phyloP scores from a whole-genome alignment of 2,888 invertebrate genomes.

The Cetonia aurata region DNA sequence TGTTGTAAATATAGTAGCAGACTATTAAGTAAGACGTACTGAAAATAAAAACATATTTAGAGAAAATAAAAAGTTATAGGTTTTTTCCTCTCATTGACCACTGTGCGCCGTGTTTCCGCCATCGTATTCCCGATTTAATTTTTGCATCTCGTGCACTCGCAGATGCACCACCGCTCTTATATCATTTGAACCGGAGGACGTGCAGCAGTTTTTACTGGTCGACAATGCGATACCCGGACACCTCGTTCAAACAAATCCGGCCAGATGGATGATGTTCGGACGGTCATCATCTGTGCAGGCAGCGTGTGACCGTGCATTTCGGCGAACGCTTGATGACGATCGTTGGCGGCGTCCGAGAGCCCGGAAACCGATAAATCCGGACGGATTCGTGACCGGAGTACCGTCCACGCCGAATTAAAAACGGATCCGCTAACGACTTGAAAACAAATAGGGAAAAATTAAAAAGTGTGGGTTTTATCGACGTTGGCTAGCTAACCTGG shows the following conservation, averaged over 20 bases:
- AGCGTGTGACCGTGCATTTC: conserved; percentile 9
- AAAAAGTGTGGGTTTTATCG: conserved; percentile 33
- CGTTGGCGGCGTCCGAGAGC: background rate
- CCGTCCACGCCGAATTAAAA: conserved; percentile 36
- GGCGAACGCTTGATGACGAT: background rate
- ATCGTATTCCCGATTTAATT: too few species aligned
- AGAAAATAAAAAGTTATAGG: too few species aligned
- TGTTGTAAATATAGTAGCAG: too few species aligned
- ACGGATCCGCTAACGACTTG: conserved; percentile 43
- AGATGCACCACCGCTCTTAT: too few species aligned
- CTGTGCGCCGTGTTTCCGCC: too few species aligned
- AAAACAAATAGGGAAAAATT: conserved; percentile 44
- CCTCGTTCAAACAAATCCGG: conserved; percentile 10
- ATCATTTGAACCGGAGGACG: too few species aligned
- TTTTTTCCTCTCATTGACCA: too few species aligned
- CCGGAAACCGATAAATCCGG: conserved; percentile 29
- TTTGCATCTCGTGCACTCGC: too few species aligned
- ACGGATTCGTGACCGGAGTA: conserved; percentile 26
- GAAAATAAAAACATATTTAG: too few species aligned
- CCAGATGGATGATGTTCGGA: conserved; percentile 2
- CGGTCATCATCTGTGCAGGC: conserved; percentile 11
- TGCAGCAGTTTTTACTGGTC: too few species aligned
- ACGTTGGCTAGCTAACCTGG: background rate
- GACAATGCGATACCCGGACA: conserved; percentile 1
- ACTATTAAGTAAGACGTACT: too few species aligned